phyloP scores from a whole-genome alignment of 1,140 invertebrate genomes.

The Pentalonia nigronervosa region DNA sequence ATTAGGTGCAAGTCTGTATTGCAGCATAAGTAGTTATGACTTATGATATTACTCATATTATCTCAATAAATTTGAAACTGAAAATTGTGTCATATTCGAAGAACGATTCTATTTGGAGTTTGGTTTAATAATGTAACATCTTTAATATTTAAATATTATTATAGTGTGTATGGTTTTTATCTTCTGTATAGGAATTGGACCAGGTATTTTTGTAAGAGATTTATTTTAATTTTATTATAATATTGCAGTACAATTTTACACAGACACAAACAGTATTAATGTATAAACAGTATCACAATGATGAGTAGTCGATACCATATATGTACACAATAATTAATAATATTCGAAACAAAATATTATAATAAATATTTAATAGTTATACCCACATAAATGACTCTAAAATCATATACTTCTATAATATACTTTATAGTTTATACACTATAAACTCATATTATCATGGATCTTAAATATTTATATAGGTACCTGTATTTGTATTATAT shows the following conservation, averaged over 20 bases:
- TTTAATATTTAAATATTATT: not conserved
- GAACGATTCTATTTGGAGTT: not conserved
- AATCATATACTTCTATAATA: not conserved
- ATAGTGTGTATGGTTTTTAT: not conserved
- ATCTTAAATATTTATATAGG: not conserved
- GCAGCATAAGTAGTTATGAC: too few relatives aligned
- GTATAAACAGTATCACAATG: too few relatives aligned
- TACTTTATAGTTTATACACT: not conserved
- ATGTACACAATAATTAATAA: too few relatives aligned
- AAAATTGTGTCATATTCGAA: not conserved
- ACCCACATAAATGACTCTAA: not conserved
- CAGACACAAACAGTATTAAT: too few relatives aligned
- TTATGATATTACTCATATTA: too few relatives aligned
- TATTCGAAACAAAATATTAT: not conserved
- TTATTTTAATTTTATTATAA: not conserved
- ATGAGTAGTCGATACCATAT: too few relatives aligned
- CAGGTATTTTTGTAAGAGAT: not conserved
- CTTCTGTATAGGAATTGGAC: not conserved
- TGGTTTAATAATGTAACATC: not conserved
- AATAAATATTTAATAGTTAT: not conserved
- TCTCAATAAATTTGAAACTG: not conserved
- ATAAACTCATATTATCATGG: too few relatives aligned
- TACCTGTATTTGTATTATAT: not conserved
- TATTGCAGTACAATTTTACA: not conserved
- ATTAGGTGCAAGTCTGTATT: too few relatives aligned